Evolutionary conservation across 2,888 invertebrate genomes (phyloP).

Genomic region (Hedya salicella): DNA sequence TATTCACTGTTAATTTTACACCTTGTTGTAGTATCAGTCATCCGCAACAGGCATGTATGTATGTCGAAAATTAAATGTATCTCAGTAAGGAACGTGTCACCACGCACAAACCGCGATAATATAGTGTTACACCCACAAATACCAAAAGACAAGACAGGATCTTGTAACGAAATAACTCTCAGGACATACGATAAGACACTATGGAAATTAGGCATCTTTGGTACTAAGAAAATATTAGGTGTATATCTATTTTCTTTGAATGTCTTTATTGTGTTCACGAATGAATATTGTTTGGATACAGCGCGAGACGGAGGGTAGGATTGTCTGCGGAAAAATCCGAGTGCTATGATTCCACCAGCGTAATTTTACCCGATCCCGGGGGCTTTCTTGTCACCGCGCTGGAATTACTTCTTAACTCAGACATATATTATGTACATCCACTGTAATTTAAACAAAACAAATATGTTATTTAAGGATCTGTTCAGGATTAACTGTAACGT

Average conservation of each 20-base stretch:
- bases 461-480: background rate
- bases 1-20: too few relatives aligned
- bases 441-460: background rate
- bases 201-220: background rate
- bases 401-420: background rate
- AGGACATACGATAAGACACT: too few relatives aligned
- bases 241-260: background rate
- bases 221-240: too few relatives aligned
- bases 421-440: too few relatives aligned
- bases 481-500: background rate
- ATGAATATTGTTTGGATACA: background rate
- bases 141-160: too few relatives aligned
- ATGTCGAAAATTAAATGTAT: too few relatives aligned
- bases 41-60: too few relatives aligned
- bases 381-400: background rate
- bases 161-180: too few relatives aligned
- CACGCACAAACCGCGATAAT: too few relatives aligned
- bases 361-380: background rate
- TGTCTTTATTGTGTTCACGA: background rate
- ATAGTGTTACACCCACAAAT: too few relatives aligned
- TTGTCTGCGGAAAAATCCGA: background rate
- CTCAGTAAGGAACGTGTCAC: too few relatives aligned
- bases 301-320: background rate
- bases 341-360: background rate
- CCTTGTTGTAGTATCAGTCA: too few relatives aligned